Base-by-base conservation (phyloP, 2,797 vertebrate species). In the Hylomyscus alleni region DNA sequence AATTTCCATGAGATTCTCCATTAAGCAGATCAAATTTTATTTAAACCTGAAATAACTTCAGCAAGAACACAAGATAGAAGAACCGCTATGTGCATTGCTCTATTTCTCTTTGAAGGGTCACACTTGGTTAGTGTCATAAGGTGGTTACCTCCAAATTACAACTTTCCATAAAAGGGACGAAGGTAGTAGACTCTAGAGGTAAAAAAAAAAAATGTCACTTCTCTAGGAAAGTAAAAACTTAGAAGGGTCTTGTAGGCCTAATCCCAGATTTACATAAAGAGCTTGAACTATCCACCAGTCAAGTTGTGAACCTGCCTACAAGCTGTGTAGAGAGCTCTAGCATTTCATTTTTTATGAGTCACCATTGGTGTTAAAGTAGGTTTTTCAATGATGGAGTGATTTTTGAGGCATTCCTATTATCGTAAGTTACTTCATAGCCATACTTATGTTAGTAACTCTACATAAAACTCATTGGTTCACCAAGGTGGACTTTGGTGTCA, bases 71-170 rank as follows among this genome's bases (percentile, higher is more conserved):
- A 62, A 83, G n/a, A 40, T 40, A 60, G n/a, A 82, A 9, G 22
- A 82, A 83, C 9, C 14, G 14, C 58, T 44, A 40, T 15, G 44
- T 83, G 37, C 4, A 2, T 44, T 83, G 15, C 58, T 15, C 15
- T 50, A 84, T 96, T 77, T 47, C 91, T 34, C 22, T 90, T 6
- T 91, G 84, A 95, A 90, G 34, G 10, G 90, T 95, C 73, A 86
- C n/a, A 84, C 5, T 91, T 86, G 73, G 5, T 65, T 78, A 87
- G 7, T 69, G 6, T 34, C 67, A 22, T 67, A 15, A 22, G 44
- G 29, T 10, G 13, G 6, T 22, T 65, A 67, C 40, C 17, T 65
- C 10, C 6, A 85, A 47, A 67, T 50, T 67, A 26, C 29, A 84
- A 84, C 29, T 10, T 65, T 84, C 40, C 34, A 60, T 65, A 17